These are phyloP conservation scores for Petrocephalus schoutedeni DNA, from an alignment of 2,797 vertebrate species.

Conservation along the genomic window DNA sequence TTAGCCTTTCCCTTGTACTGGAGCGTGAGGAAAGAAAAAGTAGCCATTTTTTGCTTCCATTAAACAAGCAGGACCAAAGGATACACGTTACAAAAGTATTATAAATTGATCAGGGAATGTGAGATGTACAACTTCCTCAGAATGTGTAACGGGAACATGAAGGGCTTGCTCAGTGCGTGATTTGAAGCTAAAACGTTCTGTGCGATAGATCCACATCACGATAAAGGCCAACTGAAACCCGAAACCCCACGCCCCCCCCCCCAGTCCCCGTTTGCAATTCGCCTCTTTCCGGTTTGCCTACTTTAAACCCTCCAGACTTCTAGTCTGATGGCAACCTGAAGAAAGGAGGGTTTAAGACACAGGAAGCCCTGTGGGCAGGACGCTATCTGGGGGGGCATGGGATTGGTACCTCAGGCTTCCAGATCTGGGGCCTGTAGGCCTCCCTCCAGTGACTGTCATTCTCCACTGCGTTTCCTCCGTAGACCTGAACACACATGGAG, in stretches of 20 bases:
- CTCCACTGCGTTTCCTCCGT: not conserved
- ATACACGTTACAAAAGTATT: not conserved
- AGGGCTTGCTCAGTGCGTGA: not conserved
- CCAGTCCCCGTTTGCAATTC: too few species aligned
- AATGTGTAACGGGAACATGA: too few species aligned
- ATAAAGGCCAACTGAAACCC: not conserved
- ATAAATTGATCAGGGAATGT: not conserved
- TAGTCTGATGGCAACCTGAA: not conserved
- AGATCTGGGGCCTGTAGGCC: not conserved
- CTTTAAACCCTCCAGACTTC: not conserved
- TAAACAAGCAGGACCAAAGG: not conserved
- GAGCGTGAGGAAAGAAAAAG: not conserved
- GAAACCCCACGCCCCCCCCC: not conserved
- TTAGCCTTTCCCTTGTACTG: conserved; percentile 83
- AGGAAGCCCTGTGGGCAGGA: not conserved
- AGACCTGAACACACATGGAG: not conserved
- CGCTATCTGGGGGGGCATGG: not conserved
- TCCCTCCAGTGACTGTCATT: not conserved
- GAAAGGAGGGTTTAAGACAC: not conserved
- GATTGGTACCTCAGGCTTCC: conserved; percentile 3
- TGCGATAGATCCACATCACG: not conserved
- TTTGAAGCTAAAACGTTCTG: not conserved
- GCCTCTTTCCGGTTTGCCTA: too few species aligned
- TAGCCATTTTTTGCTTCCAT: not conserved
- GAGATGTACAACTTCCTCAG: not conserved